A percentile compares a stretch with the other conserved stretches of the same genome.
phyloP scores from a whole-genome alignment of 2,888 invertebrate genomes.

The Amblyjoppa fuscipennis region DNA sequence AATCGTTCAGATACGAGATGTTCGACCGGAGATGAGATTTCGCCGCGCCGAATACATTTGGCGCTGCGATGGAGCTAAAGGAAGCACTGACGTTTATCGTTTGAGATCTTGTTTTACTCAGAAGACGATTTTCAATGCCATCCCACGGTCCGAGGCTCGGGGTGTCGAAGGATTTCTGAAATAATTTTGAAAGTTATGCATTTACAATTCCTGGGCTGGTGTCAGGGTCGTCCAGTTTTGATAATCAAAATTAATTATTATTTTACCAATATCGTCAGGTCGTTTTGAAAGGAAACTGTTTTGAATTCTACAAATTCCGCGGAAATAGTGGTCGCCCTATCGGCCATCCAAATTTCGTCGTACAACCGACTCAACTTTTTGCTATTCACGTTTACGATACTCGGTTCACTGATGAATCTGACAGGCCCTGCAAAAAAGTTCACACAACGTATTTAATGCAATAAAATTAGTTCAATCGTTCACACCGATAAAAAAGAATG shows the following conservation, averaged over 20 bases:
- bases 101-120: conserved; percentile 78
- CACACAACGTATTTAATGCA: conserved; percentile 44
- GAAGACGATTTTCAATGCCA: conserved; percentile 69
- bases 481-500: too few species aligned
- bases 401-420: conserved; percentile 84
- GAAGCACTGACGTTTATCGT: conserved; percentile 68
- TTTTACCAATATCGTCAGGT: conserved; percentile 80
- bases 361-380: conserved; percentile 80
- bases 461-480: conserved; percentile 6
- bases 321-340: conserved; percentile 79
- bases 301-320: conserved; percentile 78
- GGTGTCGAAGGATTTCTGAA: conserved; percentile 86
- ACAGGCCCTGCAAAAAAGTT: conserved; percentile 83
- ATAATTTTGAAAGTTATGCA: conserved; percentile 47
- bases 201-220: not conserved
- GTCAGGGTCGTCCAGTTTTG: not conserved
- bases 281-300: conserved; percentile 79
- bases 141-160: conserved; percentile 80
- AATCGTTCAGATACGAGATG: conserved; percentile 79
- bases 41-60: conserved; percentile 69
- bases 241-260: not conserved
- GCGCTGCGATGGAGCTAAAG: conserved; percentile 66
- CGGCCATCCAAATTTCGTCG: conserved; percentile 86
- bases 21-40: conserved; percentile 69
- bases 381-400: conserved; percentile 84